Conservation (phyloP, 1,140 invertebrate genomes). For the Dinoponera quadriceps region DNA sequence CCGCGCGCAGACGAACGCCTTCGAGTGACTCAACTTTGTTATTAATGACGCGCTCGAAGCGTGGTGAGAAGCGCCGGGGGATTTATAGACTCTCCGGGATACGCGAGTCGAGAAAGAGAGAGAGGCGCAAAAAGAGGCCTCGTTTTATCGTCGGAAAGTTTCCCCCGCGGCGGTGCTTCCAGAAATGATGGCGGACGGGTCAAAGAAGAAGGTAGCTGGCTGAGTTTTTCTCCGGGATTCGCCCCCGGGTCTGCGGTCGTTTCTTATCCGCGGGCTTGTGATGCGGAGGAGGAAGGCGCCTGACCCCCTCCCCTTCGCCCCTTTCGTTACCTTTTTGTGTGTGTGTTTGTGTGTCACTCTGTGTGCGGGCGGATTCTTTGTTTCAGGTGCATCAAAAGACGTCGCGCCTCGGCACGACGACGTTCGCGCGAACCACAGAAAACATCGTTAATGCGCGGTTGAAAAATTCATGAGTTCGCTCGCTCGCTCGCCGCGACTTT, state of each 20-base stretch:
- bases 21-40: conserved; percentile 70
- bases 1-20: conserved; percentile 30
- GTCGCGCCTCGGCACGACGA: conserved; percentile 2
- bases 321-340: too few relatives aligned
- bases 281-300: conserved; percentile 30
- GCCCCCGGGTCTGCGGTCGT: conserved; percentile 34
- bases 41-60: conserved; percentile 77
- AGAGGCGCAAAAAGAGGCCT: conserved; percentile 74
- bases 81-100: conserved; percentile 73
- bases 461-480: conserved; percentile 52
- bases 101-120: conserved; percentile 36
- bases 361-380: conserved; percentile 15
- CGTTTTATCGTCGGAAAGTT: conserved; percentile 74
- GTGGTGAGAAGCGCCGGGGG: conserved; percentile 64
- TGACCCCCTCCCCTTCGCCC: not conserved
- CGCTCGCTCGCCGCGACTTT: conserved; percentile 23
- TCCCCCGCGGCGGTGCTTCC: conserved; percentile 67
- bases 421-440: conserved; percentile 26
- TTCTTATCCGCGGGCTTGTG: conserved; percentile 23
- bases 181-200: conserved; percentile 62
- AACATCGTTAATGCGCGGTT: conserved; percentile 47
- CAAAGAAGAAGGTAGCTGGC: conserved; percentile 34
- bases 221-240: conserved; percentile 49
- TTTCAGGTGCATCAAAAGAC: conserved; percentile 49
- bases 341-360: not conserved